Evolutionary conservation across 2,888 invertebrate species (phyloP).

Genomic region (Adineta ricciae): DNA sequence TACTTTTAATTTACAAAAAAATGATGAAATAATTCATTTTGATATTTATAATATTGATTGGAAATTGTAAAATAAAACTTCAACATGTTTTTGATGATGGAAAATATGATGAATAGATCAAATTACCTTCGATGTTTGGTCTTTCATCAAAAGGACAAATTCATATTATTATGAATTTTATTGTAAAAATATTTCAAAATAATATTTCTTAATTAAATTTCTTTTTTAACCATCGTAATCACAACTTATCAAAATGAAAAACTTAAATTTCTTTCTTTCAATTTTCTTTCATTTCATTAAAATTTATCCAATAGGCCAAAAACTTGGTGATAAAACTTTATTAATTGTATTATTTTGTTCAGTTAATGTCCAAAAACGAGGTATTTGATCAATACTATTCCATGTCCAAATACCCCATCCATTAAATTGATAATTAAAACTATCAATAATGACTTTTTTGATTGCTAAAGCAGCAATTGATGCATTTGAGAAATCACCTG

Average conservation of each 20-base stretch:
- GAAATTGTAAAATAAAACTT: neutral
- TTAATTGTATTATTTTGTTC: neutral
- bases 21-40: too few relatives aligned
- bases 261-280: too few relatives aligned
- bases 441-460: neutral
- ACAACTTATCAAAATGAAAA: too few relatives aligned
- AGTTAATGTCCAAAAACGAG: neutral
- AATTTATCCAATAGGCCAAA: neutral
- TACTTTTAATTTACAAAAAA: too few relatives aligned
- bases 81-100: neutral
- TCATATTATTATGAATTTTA: neutral
- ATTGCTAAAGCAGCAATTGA: neutral
- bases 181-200: neutral
- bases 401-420: neutral
- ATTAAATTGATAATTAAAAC: neutral
- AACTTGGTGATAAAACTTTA: neutral
- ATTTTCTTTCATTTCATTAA: too few relatives aligned
- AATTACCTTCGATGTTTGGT: neutral
- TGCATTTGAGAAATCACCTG: neutral
- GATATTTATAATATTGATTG: neutral
- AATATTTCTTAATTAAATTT: too few relatives aligned
- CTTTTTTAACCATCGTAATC: too few relatives aligned
- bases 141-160: slow-evolving; percentile 7
- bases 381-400: neutral
- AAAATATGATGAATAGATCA: neutral